A percentile compares a stretch with the other conserved stretches of the same genome.
These are phyloP conservation scores for Latrodectus elegans DNA, from an alignment of 2,888 invertebrate species.

Conservation along the genomic window DNA sequence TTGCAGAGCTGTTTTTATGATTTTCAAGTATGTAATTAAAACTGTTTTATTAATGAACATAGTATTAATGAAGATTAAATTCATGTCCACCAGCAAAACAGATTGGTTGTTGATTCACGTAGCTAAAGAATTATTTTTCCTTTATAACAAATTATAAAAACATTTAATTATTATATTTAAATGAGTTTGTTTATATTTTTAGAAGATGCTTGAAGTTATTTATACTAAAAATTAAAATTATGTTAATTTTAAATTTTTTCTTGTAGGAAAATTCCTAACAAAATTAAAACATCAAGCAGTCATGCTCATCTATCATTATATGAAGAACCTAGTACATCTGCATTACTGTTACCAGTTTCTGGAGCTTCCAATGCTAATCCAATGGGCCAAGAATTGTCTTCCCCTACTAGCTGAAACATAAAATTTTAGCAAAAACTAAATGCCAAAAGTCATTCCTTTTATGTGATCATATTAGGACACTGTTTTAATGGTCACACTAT, in stretches of 20 bases:
- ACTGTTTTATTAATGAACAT: too few species aligned
- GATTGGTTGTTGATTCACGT: too few species aligned
- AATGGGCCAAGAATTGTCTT: slow-evolving; percentile 68
- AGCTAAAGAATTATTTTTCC: too few species aligned
- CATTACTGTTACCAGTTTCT: slow-evolving; percentile 59
- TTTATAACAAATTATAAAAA: not conserved
- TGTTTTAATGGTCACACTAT: slow-evolving; percentile 42
- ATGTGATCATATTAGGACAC: slow-evolving; percentile 64
- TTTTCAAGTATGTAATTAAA: too few species aligned
- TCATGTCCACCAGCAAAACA: too few species aligned
- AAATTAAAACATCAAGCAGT: slow-evolving; percentile 65
- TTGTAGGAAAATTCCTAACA: slow-evolving; percentile 58
- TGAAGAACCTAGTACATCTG: slow-evolving; percentile 65
- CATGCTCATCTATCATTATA: slow-evolving; percentile 67
- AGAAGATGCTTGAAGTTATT: not conserved
- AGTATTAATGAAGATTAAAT: too few species aligned
- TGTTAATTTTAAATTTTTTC: slow-evolving; percentile 2
- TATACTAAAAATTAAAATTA: not conserved
- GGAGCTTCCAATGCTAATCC: slow-evolving; percentile 61
- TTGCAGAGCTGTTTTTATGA: too few species aligned
- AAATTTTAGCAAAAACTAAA: slow-evolving; percentile 53
- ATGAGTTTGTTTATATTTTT: slow-evolving; percentile 4
- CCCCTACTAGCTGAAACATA: slow-evolving; percentile 66
- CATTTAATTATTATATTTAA: not conserved
- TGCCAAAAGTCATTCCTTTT: slow-evolving; percentile 69